Conservation (phyloP, 1,140 invertebrate genomes). For the Pachyrhynchus sulphureomaculatus region DNA sequence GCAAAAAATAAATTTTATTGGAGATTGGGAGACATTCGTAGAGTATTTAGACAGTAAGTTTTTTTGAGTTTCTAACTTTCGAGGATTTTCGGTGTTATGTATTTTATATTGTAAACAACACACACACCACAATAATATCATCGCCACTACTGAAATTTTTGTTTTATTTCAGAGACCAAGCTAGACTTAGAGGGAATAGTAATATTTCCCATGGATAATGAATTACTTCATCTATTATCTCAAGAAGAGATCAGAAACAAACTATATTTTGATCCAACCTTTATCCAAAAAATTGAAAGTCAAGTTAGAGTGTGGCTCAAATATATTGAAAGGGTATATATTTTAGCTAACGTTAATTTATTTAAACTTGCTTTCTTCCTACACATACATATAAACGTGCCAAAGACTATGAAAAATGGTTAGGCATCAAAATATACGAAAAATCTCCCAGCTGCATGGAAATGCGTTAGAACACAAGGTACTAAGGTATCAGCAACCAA, state of each 20-base stretch:
- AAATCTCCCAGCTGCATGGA: no score
- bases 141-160: no score
- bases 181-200: constrained; percentile 59
- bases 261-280: constrained; percentile 54
- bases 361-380: no score
- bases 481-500: no score
- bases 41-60: constrained; percentile 57
- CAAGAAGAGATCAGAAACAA: constrained; percentile 50
- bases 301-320: constrained; percentile 64
- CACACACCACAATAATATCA: no score
- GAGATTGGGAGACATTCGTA: constrained; percentile 57
- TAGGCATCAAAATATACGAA: no score
- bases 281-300: constrained; percentile 58
- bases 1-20: constrained; percentile 58
- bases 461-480: no score
- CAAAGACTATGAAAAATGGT: no score
- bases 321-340: constrained; percentile 61
- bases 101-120: no score
- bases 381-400: no score
- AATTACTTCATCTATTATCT: constrained; percentile 56
- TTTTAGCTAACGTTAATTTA: not conserved
- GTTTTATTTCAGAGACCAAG: constrained; percentile 57
- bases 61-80: no score
- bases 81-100: no score
- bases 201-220: constrained; percentile 57